Evolutionary conservation across 2,888 invertebrate genomes (phyloP).

Genomic region (Tubulanus polymorphus): DNA sequence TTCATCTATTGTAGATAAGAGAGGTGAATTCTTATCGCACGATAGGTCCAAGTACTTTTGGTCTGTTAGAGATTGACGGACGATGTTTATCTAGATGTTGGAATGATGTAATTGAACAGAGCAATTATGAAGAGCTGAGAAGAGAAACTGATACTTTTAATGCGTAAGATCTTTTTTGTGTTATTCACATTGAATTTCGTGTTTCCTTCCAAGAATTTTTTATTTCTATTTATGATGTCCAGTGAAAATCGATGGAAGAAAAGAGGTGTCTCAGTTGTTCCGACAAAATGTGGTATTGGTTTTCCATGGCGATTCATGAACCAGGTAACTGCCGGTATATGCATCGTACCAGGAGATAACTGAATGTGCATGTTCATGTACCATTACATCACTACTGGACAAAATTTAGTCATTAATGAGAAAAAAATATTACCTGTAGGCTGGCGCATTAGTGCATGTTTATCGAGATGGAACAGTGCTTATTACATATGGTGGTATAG

Average conservation of each 20-base stretch:
- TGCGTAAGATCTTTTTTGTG: conserved; percentile 53
- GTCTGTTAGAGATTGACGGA: no score
- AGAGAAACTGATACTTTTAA: conserved; percentile 45
- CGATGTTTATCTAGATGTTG: no score
- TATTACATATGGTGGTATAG: conserved; percentile 40
- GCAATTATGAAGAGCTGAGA: conserved; percentile 34
- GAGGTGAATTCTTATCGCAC: conserved; percentile 74
- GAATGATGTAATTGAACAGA: conserved; percentile 44
- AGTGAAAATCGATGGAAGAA: conserved; percentile 46
- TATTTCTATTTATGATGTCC: no score
- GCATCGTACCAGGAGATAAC: no score
- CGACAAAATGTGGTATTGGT: conserved; percentile 36
- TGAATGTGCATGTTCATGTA: no score
- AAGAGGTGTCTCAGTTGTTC: conserved; percentile 32
- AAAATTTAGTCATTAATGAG: no score
- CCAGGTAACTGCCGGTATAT: conserved; percentile 56
- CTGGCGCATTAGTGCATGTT: conserved; percentile 35
- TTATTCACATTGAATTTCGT: no score
- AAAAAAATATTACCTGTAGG: no score
- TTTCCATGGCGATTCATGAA: conserved; percentile 30
- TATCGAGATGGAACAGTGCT: conserved; percentile 53
- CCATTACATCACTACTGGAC: no score
- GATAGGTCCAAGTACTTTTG: conserved; percentile 74
- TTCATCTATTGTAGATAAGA: conserved; percentile 50
- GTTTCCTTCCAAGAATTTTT: no score